Evolutionary conservation across 2,113 vertebrate genomes (phyloP).

Genomic region (Cepphus grylle): DNA sequence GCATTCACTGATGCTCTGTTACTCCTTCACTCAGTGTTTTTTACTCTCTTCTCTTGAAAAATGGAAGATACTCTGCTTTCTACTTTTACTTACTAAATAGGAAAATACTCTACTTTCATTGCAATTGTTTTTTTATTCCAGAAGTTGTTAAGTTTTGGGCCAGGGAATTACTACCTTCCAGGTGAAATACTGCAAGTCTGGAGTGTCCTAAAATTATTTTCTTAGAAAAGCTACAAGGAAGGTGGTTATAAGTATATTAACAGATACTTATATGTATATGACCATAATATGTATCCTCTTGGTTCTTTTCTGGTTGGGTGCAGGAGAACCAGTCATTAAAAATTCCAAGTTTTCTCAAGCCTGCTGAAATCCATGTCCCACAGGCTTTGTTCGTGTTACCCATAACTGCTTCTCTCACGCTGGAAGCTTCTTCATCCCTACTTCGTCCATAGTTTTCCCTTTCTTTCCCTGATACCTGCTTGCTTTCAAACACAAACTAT

Average conservation of each 20-base stretch:
- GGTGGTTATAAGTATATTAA: neutral
- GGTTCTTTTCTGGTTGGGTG: fast-evolving
- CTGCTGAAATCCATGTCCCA: neutral
- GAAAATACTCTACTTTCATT: neutral
- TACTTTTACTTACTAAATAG: no score
- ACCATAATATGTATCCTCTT: neutral
- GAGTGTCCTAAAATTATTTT: neutral
- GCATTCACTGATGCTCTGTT: neutral
- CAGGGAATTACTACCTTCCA: neutral
- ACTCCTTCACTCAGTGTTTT: neutral
- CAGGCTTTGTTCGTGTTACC: neutral
- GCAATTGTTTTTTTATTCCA: neutral
- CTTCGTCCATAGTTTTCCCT: neutral
- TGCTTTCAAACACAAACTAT: neutral
- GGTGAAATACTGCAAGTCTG: neutral
- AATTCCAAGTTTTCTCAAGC: neutral
- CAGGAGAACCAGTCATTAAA: neutral
- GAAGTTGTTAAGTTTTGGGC: neutral
- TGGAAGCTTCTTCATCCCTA: neutral
- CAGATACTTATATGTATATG: neutral
- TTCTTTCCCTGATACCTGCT: neutral
- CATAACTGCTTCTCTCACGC: neutral
- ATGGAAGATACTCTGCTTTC: neutral
- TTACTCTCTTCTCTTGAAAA: neutral
- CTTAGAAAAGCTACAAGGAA: neutral